Base-by-base conservation (phyloP, 1,140 invertebrate species). In the Drosophila mayri region DNA sequence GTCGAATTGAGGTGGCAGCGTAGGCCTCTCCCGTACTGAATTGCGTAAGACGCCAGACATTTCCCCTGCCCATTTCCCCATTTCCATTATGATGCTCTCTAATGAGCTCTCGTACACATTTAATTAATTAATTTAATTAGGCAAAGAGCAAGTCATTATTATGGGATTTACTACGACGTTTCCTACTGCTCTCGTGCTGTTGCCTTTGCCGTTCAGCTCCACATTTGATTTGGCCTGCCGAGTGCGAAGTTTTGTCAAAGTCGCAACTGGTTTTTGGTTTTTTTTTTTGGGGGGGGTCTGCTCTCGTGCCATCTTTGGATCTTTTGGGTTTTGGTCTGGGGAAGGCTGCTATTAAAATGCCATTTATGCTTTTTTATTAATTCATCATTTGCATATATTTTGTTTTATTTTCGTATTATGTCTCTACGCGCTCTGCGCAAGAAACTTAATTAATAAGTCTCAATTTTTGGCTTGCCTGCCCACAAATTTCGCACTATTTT, bases 381-480 rank as follows among this genome's bases (percentile, higher is more conserved):
- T 85, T 74, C 63, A 81, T 85, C 62, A 88, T 88, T 88, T 88
- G 85, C 85, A 88, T 88, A 88, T 30, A 88, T 81, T 62, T 76
- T 74, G 68, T 74, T 84, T 88, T 84, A 80, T 64, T 70, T 70
- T 20, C 55, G 35, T 35, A 28, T 65, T 60, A 65, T 77, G 58
- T 62, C 66, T 77, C 71, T 49, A 41, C 40, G 76, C 54, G 68
- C 57, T 14, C 38, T 73, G 55, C 72, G 43, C 52, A 43, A 77
- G 60, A 83, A 83, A 87, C 85, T 88, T 90, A 90, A 90, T 88
- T 88, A 88, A 88, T 88, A 88, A 90, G 84, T 78, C 80, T 77
- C 80, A 74, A 55, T 78, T 88, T 82, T 87, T 84, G 80, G 76
- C 72, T 77, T 57, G 73, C 38, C 85, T 88, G 81, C 84, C 84